Evolutionary conservation across 1,140 invertebrate genomes (phyloP).

Genomic region (Polyergus mexicanus): DNA sequence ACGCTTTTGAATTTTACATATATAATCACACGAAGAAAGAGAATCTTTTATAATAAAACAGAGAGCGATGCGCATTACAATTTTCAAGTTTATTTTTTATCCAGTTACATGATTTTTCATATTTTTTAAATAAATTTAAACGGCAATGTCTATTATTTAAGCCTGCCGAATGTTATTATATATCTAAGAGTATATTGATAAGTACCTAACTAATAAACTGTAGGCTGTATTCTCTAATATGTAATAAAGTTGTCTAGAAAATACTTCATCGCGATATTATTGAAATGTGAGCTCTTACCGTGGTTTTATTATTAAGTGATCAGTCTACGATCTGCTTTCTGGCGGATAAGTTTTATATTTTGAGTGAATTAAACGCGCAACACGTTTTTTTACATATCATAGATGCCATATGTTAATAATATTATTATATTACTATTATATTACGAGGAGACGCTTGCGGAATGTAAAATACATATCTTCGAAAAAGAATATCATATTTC

Average conservation of each 20-base stretch:
- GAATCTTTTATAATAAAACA: slow-evolving; percentile 78
- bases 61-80: slow-evolving; percentile 75
- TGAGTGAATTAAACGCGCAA: slow-evolving; percentile 36
- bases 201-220: slow-evolving; percentile 84
- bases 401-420: slow-evolving; percentile 55
- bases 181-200: slow-evolving; percentile 85
- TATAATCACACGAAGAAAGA: slow-evolving; percentile 69
- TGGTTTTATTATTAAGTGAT: slow-evolving; percentile 44
- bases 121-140: slow-evolving; percentile 81
- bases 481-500: slow-evolving; percentile 55
- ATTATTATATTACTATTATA: slow-evolving; percentile 36
- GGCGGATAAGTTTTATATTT: slow-evolving; percentile 48
- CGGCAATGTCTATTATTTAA: slow-evolving; percentile 82
- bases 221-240: slow-evolving; percentile 85
- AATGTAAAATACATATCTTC: slow-evolving; percentile 59
- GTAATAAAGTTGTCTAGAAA: slow-evolving; percentile 85
- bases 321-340: slow-evolving; percentile 13
- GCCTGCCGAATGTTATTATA: slow-evolving; percentile 83
- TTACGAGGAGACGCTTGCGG: slow-evolving; percentile 29
- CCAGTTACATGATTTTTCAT: slow-evolving; percentile 80
- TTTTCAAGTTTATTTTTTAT: slow-evolving; percentile 79
- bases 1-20: slow-evolving; percentile 67
- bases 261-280: slow-evolving; percentile 70
- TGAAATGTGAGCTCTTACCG: slow-evolving; percentile 22
- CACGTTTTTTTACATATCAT: slow-evolving; percentile 44